A percentile compares a stretch with the other conserved stretches of the same genome.
These are phyloP conservation scores for Trematomus bernacchii DNA, from an alignment of 2,797 vertebrate genomes.

Conservation along the genomic window DNA sequence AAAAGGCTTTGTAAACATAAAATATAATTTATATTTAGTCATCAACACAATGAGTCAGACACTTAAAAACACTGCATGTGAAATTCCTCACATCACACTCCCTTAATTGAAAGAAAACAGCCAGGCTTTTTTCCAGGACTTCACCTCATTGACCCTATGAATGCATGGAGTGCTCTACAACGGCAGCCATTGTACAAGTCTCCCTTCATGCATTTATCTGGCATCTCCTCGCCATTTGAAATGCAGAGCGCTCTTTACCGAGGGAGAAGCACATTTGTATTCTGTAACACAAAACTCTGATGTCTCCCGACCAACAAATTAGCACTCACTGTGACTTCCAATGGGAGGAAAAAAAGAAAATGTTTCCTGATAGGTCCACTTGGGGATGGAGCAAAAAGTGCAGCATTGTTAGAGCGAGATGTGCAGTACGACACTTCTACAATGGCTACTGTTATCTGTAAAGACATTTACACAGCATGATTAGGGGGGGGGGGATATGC, in stretches of 20 bases:
- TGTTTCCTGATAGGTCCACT: constrained; percentile 75
- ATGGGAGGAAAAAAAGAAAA: constrained; percentile 49
- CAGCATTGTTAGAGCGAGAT: constrained; percentile 66
- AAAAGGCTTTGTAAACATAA: constrained; percentile 75
- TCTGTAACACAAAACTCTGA: constrained; percentile 74
- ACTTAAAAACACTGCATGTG: constrained; percentile 54
- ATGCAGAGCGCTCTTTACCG: constrained; percentile 71
- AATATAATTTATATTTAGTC: constrained; percentile 77
- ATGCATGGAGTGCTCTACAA: constrained; percentile 72
- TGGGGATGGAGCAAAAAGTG: constrained; percentile 64
- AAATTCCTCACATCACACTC: constrained; percentile 66
- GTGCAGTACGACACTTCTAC: constrained; percentile 73
- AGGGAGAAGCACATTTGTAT: constrained; percentile 76
- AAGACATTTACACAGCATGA: constrained; percentile 70
- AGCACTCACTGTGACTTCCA: constrained; percentile 71
- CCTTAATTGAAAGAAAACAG: constrained; percentile 54
- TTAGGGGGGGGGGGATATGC: constrained; percentile 47
- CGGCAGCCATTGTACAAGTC: constrained; percentile 78
- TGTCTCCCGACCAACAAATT: constrained; percentile 75
- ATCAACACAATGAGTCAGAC: constrained; percentile 51
- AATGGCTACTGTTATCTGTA: constrained; percentile 76
- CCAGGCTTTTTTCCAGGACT: constrained; percentile 61
- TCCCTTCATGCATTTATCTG: constrained; percentile 76
- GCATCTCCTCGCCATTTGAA: constrained; percentile 73
- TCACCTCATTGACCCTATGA: constrained; percentile 75